phyloP scores from a whole-genome alignment of 2,888 invertebrate genomes.

The Amitus sp. region DNA sequence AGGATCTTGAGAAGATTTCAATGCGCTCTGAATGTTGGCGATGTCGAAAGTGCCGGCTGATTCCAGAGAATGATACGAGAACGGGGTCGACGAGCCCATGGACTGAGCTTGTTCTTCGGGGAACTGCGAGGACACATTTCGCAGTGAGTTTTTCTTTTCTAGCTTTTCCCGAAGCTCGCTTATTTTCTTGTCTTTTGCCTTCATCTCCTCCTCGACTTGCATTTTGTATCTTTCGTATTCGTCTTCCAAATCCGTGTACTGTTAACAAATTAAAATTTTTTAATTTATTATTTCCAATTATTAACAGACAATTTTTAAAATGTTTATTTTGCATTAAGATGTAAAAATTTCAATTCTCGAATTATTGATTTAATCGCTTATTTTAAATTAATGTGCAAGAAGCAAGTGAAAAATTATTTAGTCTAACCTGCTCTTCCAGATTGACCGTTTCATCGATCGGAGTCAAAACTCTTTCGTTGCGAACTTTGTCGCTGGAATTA shows the following conservation, averaged over 20 bases:
- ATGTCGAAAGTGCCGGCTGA: slow-evolving; percentile 24
- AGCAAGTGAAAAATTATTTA: too few species aligned
- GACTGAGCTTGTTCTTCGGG: slow-evolving; percentile 41
- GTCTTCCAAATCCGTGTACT: slow-evolving; percentile 77
- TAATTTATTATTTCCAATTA: too few species aligned
- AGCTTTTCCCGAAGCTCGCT: slow-evolving; percentile 65
- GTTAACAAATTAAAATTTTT: too few species aligned
- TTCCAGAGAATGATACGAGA: slow-evolving; percentile 33
- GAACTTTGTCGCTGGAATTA: slow-evolving; percentile 65
- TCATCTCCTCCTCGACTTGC: slow-evolving; percentile 68
- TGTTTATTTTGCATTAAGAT: too few species aligned
- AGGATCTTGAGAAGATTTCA: slow-evolving; percentile 1
- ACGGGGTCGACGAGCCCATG: slow-evolving; percentile 23
- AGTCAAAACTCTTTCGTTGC: slow-evolving; percentile 70
- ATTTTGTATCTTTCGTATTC: slow-evolving; percentile 73
- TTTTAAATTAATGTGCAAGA: too few species aligned
- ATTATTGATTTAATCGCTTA: too few species aligned
- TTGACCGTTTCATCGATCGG: slow-evolving; percentile 81
- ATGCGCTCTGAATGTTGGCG: slow-evolving; percentile 7
- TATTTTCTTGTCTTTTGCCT: slow-evolving; percentile 71
- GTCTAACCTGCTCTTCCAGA: slow-evolving; percentile 72
- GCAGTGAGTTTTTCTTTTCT: slow-evolving; percentile 13
- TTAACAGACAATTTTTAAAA: too few species aligned
- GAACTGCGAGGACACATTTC: slow-evolving; percentile 49
- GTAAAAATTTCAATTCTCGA: too few species aligned